Evolutionary conservation across 2,888 invertebrate genomes (phyloP).

Genomic region (Elegia similella): DNA sequence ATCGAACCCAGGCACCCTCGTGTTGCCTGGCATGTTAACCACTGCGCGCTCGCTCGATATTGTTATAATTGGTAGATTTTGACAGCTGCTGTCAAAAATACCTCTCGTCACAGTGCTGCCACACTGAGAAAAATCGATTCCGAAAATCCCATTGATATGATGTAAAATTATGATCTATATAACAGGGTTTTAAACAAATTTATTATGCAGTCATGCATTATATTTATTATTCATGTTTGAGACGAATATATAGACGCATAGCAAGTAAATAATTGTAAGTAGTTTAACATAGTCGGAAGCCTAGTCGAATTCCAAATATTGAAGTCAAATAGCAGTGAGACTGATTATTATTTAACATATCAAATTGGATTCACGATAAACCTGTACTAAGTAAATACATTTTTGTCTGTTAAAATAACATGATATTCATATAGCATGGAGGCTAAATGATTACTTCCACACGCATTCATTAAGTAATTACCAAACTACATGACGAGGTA

Average conservation of each 20-base stretch:
- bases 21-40: no score
- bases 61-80: no score
- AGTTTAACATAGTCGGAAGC: neutral
- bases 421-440: neutral
- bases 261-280: neutral
- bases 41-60: no score
- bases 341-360: conserved; percentile 15
- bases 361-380: conserved; percentile 1
- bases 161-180: no score
- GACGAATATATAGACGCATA: neutral
- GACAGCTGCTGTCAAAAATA: no score
- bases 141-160: no score
- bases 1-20: no score
- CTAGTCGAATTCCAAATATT: conserved; percentile 12
- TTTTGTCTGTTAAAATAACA: neutral
- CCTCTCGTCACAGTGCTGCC: no score
- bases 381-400: neutral
- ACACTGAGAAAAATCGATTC: no score
- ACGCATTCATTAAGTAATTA: neutral
- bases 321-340: conserved; percentile 8
- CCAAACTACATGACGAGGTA: neutral
- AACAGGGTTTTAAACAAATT: no score
- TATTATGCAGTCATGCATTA: no score
- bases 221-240: no score
- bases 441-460: neutral